phyloP scores from a whole-genome alignment of 2,797 vertebrate species.

The Microctenopoma stevenorrisi region DNA sequence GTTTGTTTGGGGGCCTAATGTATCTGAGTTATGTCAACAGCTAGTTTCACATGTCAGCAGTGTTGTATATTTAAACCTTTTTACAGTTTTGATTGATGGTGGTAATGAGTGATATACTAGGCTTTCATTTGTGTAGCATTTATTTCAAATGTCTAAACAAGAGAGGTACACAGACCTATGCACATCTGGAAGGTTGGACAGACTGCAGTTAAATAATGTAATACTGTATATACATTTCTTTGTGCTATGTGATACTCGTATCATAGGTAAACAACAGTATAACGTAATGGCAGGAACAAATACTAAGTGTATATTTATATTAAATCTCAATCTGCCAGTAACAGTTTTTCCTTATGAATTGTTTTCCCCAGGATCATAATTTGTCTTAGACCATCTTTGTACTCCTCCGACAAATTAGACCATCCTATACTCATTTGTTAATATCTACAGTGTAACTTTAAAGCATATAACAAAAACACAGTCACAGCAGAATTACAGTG shows the following conservation, averaged over 20 bases:
- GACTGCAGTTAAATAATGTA: constrained; percentile 25
- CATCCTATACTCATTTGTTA: constrained; percentile 55
- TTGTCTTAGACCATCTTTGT: constrained; percentile 27
- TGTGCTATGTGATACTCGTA: constrained; percentile 14
- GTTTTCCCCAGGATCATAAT: constrained; percentile 40
- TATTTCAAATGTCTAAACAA: constrained; percentile 63
- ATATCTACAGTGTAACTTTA: constrained; percentile 57
- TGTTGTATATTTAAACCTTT: constrained; percentile 68
- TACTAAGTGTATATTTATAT: background rate
- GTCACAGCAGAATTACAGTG: constrained; percentile 71
- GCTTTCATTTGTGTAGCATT: constrained; percentile 55
- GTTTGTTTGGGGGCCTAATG: constrained; percentile 72
- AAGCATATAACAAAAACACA: constrained; percentile 49
- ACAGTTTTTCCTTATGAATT: constrained; percentile 8
- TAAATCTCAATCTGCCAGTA: background rate
- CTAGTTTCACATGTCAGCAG: constrained; percentile 71
- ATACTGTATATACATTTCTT: constrained; percentile 4
- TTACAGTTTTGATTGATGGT: constrained; percentile 65
- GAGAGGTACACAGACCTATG: constrained; percentile 24
- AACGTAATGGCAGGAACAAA: background rate
- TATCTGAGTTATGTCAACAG: constrained; percentile 72
- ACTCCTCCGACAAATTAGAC: constrained; percentile 37
- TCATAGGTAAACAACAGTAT: constrained; percentile 9
- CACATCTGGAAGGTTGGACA: constrained; percentile 33
- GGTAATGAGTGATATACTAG: constrained; percentile 54